phyloP scores from a whole-genome alignment of 2,113 vertebrate species.

The Salvelinus fontinalis region DNA sequence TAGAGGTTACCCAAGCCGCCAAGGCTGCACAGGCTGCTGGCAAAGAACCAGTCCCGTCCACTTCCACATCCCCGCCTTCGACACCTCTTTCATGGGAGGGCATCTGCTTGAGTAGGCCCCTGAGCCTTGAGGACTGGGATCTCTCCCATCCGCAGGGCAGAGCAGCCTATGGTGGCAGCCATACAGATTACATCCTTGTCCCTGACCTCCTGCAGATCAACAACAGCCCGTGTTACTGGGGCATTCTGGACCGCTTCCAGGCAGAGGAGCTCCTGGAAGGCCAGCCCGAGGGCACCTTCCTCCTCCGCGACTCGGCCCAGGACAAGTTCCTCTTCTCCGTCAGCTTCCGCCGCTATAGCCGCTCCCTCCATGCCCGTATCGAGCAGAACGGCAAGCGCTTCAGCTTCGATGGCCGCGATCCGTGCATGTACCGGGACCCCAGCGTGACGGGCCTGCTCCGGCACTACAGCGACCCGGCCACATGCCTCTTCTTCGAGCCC shows the following conservation, averaged over 20 bases:
- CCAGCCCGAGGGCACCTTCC: constrained; percentile 93
- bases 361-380: constrained; percentile 93
- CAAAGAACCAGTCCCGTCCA: constrained; percentile 35
- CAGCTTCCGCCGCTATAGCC: constrained; percentile 95
- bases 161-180: constrained; percentile 72
- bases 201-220: constrained; percentile 96
- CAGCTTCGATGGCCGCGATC: constrained; percentile 95
- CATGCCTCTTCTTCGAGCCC: constrained; percentile 97
- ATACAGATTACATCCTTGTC: constrained; percentile 86
- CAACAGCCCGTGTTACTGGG: constrained; percentile 96
- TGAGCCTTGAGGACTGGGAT: constrained; percentile 83
- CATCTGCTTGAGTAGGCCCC: constrained; percentile 57
- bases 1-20: constrained; percentile 59
- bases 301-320: constrained; percentile 93
- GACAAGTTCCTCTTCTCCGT: constrained; percentile 96
- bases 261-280: constrained; percentile 94
- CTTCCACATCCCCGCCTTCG: constrained; percentile 66
- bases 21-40: constrained; percentile 38
- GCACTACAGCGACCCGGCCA: constrained; percentile 93
- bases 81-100: constrained; percentile 73
- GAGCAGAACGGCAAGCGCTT: constrained; percentile 96
- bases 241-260: constrained; percentile 92
- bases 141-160: constrained; percentile 78
- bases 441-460: constrained; percentile 91
- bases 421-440: constrained; percentile 92